Conservation (phyloP, 2,113 vertebrate genomes). For the Cyanoramphus novaezelandiae region DNA sequence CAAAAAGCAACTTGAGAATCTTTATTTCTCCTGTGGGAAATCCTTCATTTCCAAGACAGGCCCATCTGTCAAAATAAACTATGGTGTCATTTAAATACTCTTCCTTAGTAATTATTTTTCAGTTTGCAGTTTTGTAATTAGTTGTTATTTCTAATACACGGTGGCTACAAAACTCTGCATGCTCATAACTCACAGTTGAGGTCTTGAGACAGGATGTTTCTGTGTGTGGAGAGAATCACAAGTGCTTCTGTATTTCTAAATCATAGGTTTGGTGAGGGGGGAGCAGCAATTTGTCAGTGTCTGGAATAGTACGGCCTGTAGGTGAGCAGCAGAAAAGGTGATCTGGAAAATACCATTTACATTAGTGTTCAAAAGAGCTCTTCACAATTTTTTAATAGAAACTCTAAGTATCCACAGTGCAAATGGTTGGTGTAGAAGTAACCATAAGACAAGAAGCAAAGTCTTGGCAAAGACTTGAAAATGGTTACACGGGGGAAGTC, state of each 20-base stretch:
- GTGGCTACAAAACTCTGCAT: background rate
- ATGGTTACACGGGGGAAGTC: background rate
- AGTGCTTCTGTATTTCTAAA: slow-evolving; percentile 15
- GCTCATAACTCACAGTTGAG: background rate
- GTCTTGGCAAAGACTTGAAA: background rate
- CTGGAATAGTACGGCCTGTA: background rate
- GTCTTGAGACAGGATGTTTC: background rate
- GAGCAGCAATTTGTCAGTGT: background rate
- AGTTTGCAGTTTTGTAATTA: slow-evolving; percentile 45
- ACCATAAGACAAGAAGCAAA: background rate
- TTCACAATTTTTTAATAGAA: background rate
- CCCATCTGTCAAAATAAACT: slow-evolving; percentile 26
- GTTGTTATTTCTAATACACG: slow-evolving; percentile 23
- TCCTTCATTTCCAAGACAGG: slow-evolving; percentile 10
- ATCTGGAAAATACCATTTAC: background rate
- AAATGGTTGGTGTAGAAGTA: background rate
- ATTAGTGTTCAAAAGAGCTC: background rate
- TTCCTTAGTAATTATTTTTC: slow-evolving; percentile 39
- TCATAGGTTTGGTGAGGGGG: background rate
- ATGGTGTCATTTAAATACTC: slow-evolving; percentile 10
- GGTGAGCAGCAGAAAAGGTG: background rate
- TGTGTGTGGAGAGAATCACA: background rate
- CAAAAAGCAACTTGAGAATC: slow-evolving; percentile 16
- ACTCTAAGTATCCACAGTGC: background rate
- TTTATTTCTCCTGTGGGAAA: background rate